Evolutionary conservation across 2,113 vertebrate species (phyloP), one percentile per base, ranked within the genome.

Genomic region (Panthera tigris): DNA sequence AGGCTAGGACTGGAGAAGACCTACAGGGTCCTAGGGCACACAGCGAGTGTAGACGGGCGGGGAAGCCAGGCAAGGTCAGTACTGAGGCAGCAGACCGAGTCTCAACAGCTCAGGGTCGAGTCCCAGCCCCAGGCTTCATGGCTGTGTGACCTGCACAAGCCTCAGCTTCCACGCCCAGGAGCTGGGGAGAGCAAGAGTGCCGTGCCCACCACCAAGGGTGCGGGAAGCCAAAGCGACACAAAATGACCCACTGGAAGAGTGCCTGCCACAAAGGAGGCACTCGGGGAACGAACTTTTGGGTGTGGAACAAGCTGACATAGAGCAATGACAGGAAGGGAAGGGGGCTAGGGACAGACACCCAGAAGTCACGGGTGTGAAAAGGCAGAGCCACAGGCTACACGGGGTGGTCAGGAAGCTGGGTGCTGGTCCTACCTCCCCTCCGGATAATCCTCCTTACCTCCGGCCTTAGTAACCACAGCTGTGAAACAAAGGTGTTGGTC

Each of bases 111-210:
- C 1, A 9, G 41, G 21, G 27, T 3, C 6, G 25, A 80, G 76
- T 57, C 61, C 73, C 12, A 36, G 55, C 27, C 36, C 78, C 48
- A 48, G 0, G 14, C 65, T 85, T 36, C 33, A 0, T 0, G 33
- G 21, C 36, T n/a, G 10, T 31, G 61, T 11, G 66, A 39, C 19
- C 45, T 11, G 39, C 33, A 25, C 4, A 36, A 71, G 65, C n/a
- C 55, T 97, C 48, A 15, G 50, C 10, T 65, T 69, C 69, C 55
- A 12, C 18, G 33, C 29, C 61, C 4, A 4, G 27, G 4, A 73
- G 52, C 41, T 15, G 25, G 5, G n/a, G 71, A 78, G 3, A 41
- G 16, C 36, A 18, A 82, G 48, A 4, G 4, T 27, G 66, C 5
- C n/a, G 4, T 27, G 71, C 3, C 39, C 55, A 36, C 45, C 16